Evolutionary conservation across 2,797 vertebrate species (phyloP), one percentile per base, ranked within the genome.

Genomic region (Clarias platycephalus): DNA sequence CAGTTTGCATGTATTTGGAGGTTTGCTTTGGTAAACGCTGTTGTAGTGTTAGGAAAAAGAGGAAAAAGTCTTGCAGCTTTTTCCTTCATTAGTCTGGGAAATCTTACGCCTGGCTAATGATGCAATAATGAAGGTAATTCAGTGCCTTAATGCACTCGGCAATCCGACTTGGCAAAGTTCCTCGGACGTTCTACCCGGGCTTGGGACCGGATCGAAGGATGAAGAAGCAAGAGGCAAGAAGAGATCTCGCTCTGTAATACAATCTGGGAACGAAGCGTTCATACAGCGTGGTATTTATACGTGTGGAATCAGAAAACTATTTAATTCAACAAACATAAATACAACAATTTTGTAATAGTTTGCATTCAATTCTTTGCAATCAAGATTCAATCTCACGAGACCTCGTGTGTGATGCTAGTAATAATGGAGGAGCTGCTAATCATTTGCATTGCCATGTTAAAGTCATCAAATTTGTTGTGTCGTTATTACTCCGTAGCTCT

Each of bases 1-100:
- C 76, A 78, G 34, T 72, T 78, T 37, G 75, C 75, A 62, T n/a
- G 75, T 40, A 40, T 78, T 78, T 13, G 18, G 28, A 58, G 74
- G 34, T 55, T 76, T 49, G 12, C 5, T 57, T 22, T 2, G 20
- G 34, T 63, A 26, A 44, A 28, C 77, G 5, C n/a, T 12, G 34
- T 63, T 6, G 28, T 28, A 37, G 10, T 5, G 9, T 31, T 20
- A 34, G 28, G 28, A 37, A 7, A 18, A 77, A 4, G 34, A 34
- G 15, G 31, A 24, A 76, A 5, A 57, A 26, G n/a, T 74, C 24
- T 13, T 26, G 53, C 4, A 31, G 18, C 3, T 4, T 76, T 76
- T 58, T 22, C 18, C 58, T 24, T 6, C n/a, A 34, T 28, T 58
- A 34, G 8, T 58, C 28, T 9, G 31, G 20, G 31, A 20, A 13